These are phyloP conservation scores for Alsophila aescularia DNA, from an alignment of 2,888 invertebrate genomes.

Conservation along the genomic window DNA sequence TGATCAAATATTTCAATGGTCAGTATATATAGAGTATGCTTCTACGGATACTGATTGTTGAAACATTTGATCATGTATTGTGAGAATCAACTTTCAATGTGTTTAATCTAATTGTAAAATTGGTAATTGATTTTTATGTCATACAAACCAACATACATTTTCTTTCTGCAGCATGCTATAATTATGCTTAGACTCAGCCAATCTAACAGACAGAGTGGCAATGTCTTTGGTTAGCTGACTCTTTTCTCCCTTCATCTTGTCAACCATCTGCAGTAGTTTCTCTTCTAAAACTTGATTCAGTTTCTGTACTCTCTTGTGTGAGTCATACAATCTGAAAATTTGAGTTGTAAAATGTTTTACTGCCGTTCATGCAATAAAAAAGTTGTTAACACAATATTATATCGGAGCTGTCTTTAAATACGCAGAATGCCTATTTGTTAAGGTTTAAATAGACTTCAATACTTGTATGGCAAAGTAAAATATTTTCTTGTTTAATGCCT, in stretches of 20 bases:
- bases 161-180: constrained; percentile 93
- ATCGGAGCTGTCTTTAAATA: too few relatives aligned
- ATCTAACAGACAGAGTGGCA: constrained; percentile 91
- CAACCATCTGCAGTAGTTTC: constrained; percentile 95
- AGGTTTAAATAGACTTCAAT: too few relatives aligned
- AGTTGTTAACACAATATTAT: not conserved
- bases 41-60: too few relatives aligned
- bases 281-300: constrained; percentile 98
- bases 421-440: too few relatives aligned
- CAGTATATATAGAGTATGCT: too few relatives aligned
- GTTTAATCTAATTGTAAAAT: too few relatives aligned
- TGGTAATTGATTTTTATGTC: not conserved
- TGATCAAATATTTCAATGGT: too few relatives aligned
- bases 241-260: constrained; percentile 96
- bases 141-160: constrained; percentile 86
- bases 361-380: not conserved
- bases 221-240: constrained; percentile 94
- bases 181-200: constrained; percentile 93
- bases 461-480: too few relatives aligned
- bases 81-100: too few relatives aligned
- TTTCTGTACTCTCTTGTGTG: constrained; percentile 96
- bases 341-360: not conserved
- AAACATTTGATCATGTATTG: too few relatives aligned
- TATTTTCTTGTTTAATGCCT: too few relatives aligned
- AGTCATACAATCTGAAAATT: constrained; percentile 91